phyloP scores from a whole-genome alignment of 2,797 vertebrate species.

The Novumbra hubbsi region DNA sequence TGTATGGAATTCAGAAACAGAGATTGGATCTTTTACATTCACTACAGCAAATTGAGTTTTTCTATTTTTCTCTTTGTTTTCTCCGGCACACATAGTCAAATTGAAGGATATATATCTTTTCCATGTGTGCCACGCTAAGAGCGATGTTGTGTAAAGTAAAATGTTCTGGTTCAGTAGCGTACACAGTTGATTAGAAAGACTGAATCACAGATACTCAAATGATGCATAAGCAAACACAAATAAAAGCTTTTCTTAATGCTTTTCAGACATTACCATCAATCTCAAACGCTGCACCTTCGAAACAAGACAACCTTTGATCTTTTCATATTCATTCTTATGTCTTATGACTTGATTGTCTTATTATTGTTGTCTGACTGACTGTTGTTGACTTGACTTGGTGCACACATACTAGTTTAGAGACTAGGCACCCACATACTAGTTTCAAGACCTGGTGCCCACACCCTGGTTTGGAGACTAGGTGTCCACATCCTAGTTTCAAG shows the following conservation, averaged over 20 bases:
- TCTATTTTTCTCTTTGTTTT: conserved; percentile 25
- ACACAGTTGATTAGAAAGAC: background rate
- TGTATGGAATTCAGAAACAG: background rate
- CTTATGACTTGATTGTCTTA: too few relatives aligned
- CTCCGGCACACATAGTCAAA: conserved; percentile 21
- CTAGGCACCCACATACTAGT: too few relatives aligned
- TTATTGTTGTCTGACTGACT: too few relatives aligned
- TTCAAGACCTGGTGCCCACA: too few relatives aligned
- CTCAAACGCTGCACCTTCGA: background rate
- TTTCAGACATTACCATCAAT: background rate
- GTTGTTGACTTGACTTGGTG: too few relatives aligned
- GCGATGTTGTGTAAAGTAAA: background rate
- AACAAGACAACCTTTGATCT: background rate
- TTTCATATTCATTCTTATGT: background rate
- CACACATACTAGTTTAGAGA: too few relatives aligned
- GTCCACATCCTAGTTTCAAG: too few relatives aligned
- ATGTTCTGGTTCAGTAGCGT: background rate
- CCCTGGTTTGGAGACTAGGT: too few relatives aligned
- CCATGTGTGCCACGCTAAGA: background rate
- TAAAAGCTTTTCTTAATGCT: background rate
- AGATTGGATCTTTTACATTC: background rate
- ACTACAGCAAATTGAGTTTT: conserved; percentile 23
- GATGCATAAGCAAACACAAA: background rate
- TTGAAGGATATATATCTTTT: background rate
- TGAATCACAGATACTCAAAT: background rate